Base-by-base conservation (phyloP, 2,797 vertebrate genomes). In the Tachyglossus aculeatus region DNA sequence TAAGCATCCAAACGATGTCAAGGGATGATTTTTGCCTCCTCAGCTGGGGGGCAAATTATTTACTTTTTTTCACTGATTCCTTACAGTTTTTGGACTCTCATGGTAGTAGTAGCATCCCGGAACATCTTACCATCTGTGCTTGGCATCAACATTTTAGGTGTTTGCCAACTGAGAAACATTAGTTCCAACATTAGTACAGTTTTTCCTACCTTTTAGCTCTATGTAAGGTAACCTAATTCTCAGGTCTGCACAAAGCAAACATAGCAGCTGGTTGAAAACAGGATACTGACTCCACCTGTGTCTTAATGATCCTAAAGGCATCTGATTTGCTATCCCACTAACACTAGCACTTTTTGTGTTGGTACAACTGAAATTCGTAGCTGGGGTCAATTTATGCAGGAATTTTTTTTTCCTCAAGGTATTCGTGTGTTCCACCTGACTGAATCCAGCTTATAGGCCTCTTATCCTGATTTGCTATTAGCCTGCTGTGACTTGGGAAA, bases 41-140 rank as follows among this genome's bases (percentile, higher is more conserved):
- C 51, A 51, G 5, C 21, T 59, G 51, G 41, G 25, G 62, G 11
- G 31, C 52, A 33, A 31, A n/a, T 32, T 52, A n/a, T 59, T 61
- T 66, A 33, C 25, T 40, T 32, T 62, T 65, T 72, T 34, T 25
- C 25, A 24, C 47, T 59, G 63, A 71, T 76, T 34, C 55, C 55
- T 70, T 40, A 40, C 45, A 45, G 37, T 27, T 29, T 70, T 73
- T 67, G 61, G 41, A 67, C 34, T 61, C 22, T 67, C 45, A 59
- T 59, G 38, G 57, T 7, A 54, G 71, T 51, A 21, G 11, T 14
- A 32, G 44, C 65, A 80, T 54, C 65, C 80, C 71, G 55, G 51
- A 74, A 74, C 71, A 80, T 74, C 66, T 74, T 44, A 33, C 77
- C 80, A 71, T 68, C 71, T 83, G 71, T 56, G 14, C 47, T 62